These are phyloP conservation scores for Sitta europaea DNA, from an alignment of 2,113 vertebrate species.

Conservation along the genomic window DNA sequence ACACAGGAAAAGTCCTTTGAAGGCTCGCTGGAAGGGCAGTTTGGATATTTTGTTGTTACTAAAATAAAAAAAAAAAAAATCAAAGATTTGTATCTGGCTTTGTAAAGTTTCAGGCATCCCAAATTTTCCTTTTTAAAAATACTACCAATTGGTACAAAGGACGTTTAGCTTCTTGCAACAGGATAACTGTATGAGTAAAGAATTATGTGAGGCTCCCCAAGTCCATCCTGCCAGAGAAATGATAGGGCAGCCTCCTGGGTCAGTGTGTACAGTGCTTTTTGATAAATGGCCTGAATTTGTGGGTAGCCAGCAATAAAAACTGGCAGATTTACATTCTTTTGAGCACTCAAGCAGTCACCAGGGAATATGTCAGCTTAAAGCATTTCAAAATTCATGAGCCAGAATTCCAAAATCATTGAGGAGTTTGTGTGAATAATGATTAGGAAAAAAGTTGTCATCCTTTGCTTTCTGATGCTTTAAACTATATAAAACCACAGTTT, in stretches of 20 bases:
- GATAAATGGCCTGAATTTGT: not conserved
- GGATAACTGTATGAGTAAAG: not conserved
- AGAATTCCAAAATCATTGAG: not conserved
- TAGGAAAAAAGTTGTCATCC: not conserved
- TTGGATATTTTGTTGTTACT: not conserved
- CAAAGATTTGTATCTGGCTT: not conserved
- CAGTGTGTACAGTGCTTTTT: rapidly evolving
- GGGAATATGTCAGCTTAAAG: not conserved
- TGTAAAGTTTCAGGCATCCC: not conserved
- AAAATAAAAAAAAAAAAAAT: not conserved
- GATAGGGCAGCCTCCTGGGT: not conserved
- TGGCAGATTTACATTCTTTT: not conserved
- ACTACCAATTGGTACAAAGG: not conserved
- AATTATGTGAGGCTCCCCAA: not conserved
- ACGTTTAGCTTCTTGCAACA: not conserved
- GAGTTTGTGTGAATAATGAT: not conserved
- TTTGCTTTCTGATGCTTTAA: not conserved
- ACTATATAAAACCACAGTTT: not conserved
- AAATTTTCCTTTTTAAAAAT: not conserved
- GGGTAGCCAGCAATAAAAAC: not conserved
- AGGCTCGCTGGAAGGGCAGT: rapidly evolving
- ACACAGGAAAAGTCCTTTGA: not conserved
- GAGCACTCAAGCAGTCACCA: not conserved
- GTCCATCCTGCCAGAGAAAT: not conserved
- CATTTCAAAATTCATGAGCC: not conserved